Base-by-base conservation (phyloP, 2,888 invertebrate species). In the Ectemnius lituratus region DNA sequence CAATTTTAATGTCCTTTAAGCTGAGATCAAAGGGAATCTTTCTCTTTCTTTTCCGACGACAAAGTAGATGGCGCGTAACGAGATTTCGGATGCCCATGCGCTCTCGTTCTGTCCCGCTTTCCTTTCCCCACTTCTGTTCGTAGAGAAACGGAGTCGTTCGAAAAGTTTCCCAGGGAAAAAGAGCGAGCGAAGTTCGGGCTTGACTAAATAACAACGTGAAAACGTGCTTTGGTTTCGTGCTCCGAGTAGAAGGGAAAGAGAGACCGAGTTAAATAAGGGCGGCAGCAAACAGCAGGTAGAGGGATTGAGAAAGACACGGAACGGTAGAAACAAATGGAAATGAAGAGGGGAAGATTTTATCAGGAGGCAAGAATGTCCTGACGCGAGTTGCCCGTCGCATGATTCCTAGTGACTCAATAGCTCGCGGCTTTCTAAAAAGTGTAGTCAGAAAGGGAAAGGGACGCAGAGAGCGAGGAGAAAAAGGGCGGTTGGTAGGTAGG, bases 1-100 rank as follows among this genome's bases (percentile, higher is more conserved):
- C 68, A 66, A 80, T 80, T 81, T 80, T 75, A 81, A 80, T 74
- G 68, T 68, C 66, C 52, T 58, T 64, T 70, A 65, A 68, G 49
- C 52, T 49, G 18, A 64, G 67, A 78, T 78, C 73, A 80, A 78
- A 80, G 68, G 46, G 16, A 46, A 18, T n/a, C 8, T 28, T 16
- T 56, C 46, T 45, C 37, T 8, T 11, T 37, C 37, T 37, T 8
- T 37, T 8, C 8, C 62, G 70, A 77, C 67, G 75, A 78, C 64
- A 66, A 79, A 72, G 72, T 60, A 63, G 67, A 67, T 62, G 27
- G 16, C 28, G 66, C 47, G 60, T 80, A 79, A 79, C 78, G 69
- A 75, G 79, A 79, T 75, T 77, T 46, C 62, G 63, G 4, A 47
- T 63, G 20, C 28, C 63, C 67, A 57, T 46, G 37, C 23, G 3